phyloP scores from a whole-genome alignment of 2,888 invertebrate genomes.

The Galerucella nymphaeae region DNA sequence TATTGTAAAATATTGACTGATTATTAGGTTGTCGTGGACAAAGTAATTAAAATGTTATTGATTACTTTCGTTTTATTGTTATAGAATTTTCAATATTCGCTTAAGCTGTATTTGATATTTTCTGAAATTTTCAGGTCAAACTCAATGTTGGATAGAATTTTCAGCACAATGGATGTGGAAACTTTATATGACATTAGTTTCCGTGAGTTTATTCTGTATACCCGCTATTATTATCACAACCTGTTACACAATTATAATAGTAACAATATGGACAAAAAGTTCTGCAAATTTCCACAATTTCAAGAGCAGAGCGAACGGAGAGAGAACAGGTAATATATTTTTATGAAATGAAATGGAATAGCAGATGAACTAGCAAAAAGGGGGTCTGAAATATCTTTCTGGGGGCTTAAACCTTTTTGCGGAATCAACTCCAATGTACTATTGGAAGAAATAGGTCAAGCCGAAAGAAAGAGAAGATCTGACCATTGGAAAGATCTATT shows the following conservation, averaged over 20 bases:
- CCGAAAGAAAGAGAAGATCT: too few species aligned
- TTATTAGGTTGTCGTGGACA: too few species aligned
- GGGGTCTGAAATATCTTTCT: too few species aligned
- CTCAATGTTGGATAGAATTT: constrained; percentile 90
- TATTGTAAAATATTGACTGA: too few species aligned
- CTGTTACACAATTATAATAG: constrained; percentile 89
- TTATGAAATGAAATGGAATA: too few species aligned
- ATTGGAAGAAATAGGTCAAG: too few species aligned
- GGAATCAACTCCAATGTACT: too few species aligned
- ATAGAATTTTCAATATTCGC: background rate
- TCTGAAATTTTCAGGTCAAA: constrained; percentile 65
- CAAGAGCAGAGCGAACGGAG: constrained; percentile 38
- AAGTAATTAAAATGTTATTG: too few species aligned
- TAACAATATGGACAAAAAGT: constrained; percentile 89
- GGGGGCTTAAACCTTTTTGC: too few species aligned
- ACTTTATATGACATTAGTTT: constrained; percentile 85
- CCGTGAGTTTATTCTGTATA: constrained; percentile 81
- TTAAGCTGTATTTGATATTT: background rate
- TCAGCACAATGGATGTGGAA: constrained; percentile 81
- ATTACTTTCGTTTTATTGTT: too few species aligned
- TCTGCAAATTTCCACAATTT: constrained; percentile 51
- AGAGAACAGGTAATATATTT: constrained; percentile 45
- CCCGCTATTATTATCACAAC: constrained; percentile 87
- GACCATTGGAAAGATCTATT: too few species aligned
- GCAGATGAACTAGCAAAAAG: too few species aligned